Conservation (phyloP, 1,140 invertebrate species). For the Drosophila virilis region DNA sequence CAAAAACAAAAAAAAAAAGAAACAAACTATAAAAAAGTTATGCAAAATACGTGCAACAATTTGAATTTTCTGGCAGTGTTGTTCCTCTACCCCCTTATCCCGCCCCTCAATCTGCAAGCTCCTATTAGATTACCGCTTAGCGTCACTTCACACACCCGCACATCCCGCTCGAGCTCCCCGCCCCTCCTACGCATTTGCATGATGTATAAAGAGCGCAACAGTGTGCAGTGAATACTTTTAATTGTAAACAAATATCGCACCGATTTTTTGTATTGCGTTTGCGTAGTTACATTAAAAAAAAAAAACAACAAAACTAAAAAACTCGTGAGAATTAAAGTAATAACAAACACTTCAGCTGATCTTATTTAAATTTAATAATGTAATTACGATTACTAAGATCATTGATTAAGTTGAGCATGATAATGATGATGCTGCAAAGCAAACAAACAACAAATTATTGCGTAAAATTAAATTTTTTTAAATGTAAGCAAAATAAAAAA, state of each 20-base stretch:
- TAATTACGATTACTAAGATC: conserved; percentile 75
- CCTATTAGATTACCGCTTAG: conserved; percentile 40
- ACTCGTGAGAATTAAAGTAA: conserved; percentile 40
- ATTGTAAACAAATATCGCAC: conserved; percentile 57
- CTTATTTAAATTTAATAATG: conserved; percentile 73
- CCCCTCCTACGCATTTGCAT: conserved; percentile 36
- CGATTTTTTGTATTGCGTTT: conserved; percentile 60
- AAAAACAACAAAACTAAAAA: conserved; percentile 30
- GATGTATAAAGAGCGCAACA: conserved; percentile 66
- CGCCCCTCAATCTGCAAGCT: conserved; percentile 10
- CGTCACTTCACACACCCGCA: conserved; percentile 16
- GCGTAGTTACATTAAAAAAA: conserved; percentile 41
- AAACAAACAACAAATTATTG: conserved; percentile 62
- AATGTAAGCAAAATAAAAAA: conserved; percentile 59
- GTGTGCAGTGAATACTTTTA: conserved; percentile 62
- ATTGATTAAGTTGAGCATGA: conserved; percentile 71
- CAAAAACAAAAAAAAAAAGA: conserved; percentile 20
- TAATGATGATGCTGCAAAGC: conserved; percentile 48
- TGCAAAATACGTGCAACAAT: conserved; percentile 35
- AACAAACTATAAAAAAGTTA: conserved; percentile 38
- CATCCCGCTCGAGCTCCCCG: conserved; percentile 1
- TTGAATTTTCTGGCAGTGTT: conserved; percentile 32
- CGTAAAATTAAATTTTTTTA: conserved; percentile 63
- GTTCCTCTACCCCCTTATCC: conserved; percentile 4
- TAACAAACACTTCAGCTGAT: conserved; percentile 68